phyloP scores from a whole-genome alignment of 1,140 invertebrate genomes.

The Drosophila ficusphila region DNA sequence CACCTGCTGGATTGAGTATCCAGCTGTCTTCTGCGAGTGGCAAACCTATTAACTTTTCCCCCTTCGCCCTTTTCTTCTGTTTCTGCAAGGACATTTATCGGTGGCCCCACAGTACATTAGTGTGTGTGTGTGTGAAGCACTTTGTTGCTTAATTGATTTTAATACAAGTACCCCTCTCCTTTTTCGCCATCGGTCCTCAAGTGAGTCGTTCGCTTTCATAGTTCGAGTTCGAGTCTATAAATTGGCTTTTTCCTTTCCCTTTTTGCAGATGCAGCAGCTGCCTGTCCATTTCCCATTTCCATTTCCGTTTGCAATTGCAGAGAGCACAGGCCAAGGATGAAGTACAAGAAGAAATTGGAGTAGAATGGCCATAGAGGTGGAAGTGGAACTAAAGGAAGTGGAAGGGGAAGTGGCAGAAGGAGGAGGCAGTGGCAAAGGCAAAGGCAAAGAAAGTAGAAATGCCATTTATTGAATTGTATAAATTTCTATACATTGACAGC shows the following conservation, averaged over 20 bases:
- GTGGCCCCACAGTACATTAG: constrained; percentile 4
- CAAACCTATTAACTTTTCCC: constrained; percentile 76
- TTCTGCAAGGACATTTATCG: constrained; percentile 64
- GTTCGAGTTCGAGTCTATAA: constrained; percentile 68
- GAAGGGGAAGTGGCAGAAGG: constrained; percentile 4
- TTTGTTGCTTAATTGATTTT: constrained; percentile 83
- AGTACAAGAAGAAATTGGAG: constrained; percentile 35
- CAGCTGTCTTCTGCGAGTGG: constrained; percentile 64
- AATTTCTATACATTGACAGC: constrained; percentile 80
- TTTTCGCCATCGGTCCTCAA: not conserved
- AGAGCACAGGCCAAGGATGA: constrained; percentile 41
- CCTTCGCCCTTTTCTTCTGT: not conserved
- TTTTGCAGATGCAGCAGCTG: constrained; percentile 50
- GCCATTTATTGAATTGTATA: constrained; percentile 84
- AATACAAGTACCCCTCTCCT: constrained; percentile 58
- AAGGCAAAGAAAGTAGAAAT: constrained; percentile 63
- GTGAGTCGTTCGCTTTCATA: constrained; percentile 47
- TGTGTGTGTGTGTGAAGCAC: constrained; percentile 63
- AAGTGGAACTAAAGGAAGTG: not conserved
- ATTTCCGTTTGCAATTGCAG: constrained; percentile 80
- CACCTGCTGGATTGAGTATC: constrained; percentile 32
- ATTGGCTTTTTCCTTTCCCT: constrained; percentile 75
- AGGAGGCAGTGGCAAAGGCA: constrained; percentile 4
- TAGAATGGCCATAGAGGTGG: not conserved
- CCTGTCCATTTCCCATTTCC: constrained; percentile 70